These are phyloP conservation scores for Setipinna tenuifilis DNA, from an alignment of 2,797 vertebrate species.

Conservation along the genomic window DNA sequence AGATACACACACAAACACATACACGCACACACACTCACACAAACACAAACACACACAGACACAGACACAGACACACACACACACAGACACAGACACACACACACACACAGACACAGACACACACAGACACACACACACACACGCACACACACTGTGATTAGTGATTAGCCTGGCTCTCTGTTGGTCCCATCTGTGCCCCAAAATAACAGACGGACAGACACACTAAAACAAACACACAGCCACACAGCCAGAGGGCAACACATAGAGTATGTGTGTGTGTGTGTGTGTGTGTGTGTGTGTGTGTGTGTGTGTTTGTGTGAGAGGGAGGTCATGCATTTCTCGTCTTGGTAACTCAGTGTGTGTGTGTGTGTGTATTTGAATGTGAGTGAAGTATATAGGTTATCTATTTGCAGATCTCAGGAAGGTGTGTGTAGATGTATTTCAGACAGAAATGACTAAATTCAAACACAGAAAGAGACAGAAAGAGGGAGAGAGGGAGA, in stretches of 20 bases:
- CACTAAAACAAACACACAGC: not conserved
- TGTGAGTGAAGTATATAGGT: too few relatives aligned
- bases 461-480: too few relatives aligned
- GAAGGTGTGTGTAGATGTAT: too few relatives aligned
- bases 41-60: not conserved
- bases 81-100: not conserved
- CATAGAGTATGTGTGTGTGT: not conserved
- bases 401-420: too few relatives aligned
- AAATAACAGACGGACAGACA: not conserved
- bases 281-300: not conserved
- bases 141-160: not conserved
- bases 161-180: not conserved
- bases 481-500: too few relatives aligned
- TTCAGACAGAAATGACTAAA: too few relatives aligned
- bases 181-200: constrained; percentile 5
- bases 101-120: not conserved
- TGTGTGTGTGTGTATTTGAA: not conserved
- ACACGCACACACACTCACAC: not conserved
- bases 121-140: not conserved
- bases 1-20: not conserved
- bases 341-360: too few relatives aligned
- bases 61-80: not conserved
- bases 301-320: not conserved
- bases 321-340: too few relatives aligned
- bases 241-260: not conserved